Percentiles rank a stretch among this genome's conserved stretches.
Conservation (phyloP, 2,888 invertebrate genomes). For the Hirtodrosophila duncani region DNA sequence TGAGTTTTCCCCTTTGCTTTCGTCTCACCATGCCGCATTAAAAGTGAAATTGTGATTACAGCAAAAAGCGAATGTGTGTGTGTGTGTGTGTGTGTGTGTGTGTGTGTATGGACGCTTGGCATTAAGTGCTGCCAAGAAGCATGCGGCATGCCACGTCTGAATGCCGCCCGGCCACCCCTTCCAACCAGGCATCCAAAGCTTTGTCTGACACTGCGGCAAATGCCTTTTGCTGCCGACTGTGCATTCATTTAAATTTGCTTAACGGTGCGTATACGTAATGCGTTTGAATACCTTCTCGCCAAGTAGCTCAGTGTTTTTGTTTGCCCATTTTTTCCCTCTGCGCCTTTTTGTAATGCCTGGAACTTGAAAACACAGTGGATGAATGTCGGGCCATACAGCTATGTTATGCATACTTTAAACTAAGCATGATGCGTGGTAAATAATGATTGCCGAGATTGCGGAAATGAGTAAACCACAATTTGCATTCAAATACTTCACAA, state of each 20-base stretch:
- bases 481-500: not conserved
- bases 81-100: not conserved
- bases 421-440: too few species aligned
- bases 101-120: not conserved
- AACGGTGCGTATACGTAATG: conserved; percentile 51
- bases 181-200: not conserved
- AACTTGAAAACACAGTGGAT: too few species aligned
- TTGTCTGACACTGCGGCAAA: conserved; percentile 30
- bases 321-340: not conserved
- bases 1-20: conserved; percentile 14
- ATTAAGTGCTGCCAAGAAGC: conserved; percentile 46
- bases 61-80: conserved; percentile 27
- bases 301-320: too few species aligned
- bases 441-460: too few species aligned
- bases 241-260: conserved; percentile 40
- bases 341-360: too few species aligned
- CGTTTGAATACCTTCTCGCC: conserved; percentile 33
- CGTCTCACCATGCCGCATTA: conserved; percentile 31
- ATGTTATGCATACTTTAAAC: too few species aligned
- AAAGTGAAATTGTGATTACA: conserved; percentile 51
- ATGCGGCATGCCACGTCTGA: conserved; percentile 23
- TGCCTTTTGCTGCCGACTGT: conserved; percentile 7
- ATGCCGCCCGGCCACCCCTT: not conserved
- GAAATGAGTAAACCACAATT: too few species aligned
- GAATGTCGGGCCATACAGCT: too few species aligned